phyloP scores from a whole-genome alignment of 2,888 invertebrate genomes.

The Heliconius erato region DNA sequence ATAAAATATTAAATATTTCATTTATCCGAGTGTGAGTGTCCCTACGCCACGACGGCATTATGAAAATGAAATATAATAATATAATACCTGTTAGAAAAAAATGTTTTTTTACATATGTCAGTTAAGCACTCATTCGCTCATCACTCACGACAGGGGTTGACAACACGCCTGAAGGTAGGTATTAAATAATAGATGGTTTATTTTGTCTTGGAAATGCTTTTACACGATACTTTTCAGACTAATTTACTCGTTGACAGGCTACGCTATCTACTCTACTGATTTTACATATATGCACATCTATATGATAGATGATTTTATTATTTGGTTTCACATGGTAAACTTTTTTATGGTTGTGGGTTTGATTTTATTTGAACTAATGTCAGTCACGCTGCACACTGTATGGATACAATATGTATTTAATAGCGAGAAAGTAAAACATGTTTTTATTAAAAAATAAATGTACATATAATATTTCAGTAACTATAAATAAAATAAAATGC shows the following conservation, averaged over 20 bases:
- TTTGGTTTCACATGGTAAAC: background rate
- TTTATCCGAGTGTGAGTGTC: too few species aligned
- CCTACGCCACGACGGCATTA: too few species aligned
- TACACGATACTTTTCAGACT: constrained; percentile 15
- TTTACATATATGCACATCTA: background rate
- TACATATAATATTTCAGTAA: too few species aligned
- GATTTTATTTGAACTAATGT: too few species aligned
- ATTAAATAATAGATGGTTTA: constrained; percentile 40
- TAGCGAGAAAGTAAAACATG: too few species aligned
- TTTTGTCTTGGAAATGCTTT: constrained; percentile 29
- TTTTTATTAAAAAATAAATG: too few species aligned
- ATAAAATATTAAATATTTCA: too few species aligned
- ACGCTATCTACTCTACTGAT: background rate
- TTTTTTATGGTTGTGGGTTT: background rate
- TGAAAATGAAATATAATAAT: too few species aligned
- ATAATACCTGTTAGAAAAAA: background rate
- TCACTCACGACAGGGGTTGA: constrained; percentile 48
- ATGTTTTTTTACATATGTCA: constrained; percentile 38
- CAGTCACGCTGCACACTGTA: too few species aligned
- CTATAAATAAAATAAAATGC: too few species aligned
- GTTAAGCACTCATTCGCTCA: constrained; percentile 40
- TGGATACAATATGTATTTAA: too few species aligned
- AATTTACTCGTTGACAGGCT: constrained; percentile 28
- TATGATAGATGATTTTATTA: background rate
- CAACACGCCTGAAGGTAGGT: constrained; percentile 40